Evolutionary conservation across 2,888 invertebrate genomes (phyloP), one percentile per base, ranked within the genome.

Genomic region (Patella depressa): DNA sequence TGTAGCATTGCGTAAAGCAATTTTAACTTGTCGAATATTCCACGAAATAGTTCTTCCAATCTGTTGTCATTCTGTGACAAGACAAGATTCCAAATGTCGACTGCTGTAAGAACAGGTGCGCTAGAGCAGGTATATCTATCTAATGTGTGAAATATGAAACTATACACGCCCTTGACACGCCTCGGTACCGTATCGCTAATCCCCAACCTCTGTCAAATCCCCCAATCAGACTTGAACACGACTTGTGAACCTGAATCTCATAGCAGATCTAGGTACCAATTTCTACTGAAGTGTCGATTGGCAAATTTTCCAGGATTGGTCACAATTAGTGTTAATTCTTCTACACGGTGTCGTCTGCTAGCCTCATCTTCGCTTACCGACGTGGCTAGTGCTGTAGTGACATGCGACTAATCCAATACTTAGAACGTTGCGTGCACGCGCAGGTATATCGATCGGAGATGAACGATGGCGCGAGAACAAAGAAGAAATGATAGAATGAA

Each of bases 371-470:
- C 76, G 55, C 45, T 45, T 45, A 45, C 45, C 45, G 45, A 45
- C 45, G 45, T 45, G 45, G 45, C 45, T 45, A 45, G 45, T 45
- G 45, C 45, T 45, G 45, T 45, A 45, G 45, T 45, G 45, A 45
- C 45, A 45, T 45, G 45, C 45, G 45, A 45, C 45, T 45, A 45
- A 45, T 45, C 45, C 45, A 45, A 45, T 45, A 45, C 45, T 45
- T 45, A 65, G 19, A 65, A 72, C 71, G 76, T 76, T 72, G 76
- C 71, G 59, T 57, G 57, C 71, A 71, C 72, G 71, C 71, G 76
- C 76, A 76, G 76, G 76, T 76, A 72, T 57, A 76, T 76, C 57
- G 76, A 76, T 76, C 71, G 76, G 34, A 34, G 76, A 57, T 57
- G 69, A 54, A 55, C 55, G 71, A 72, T 71, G 76, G 55, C 53